Base-by-base conservation (phyloP, 2,888 invertebrate genomes). In the Agelastica alni region DNA sequence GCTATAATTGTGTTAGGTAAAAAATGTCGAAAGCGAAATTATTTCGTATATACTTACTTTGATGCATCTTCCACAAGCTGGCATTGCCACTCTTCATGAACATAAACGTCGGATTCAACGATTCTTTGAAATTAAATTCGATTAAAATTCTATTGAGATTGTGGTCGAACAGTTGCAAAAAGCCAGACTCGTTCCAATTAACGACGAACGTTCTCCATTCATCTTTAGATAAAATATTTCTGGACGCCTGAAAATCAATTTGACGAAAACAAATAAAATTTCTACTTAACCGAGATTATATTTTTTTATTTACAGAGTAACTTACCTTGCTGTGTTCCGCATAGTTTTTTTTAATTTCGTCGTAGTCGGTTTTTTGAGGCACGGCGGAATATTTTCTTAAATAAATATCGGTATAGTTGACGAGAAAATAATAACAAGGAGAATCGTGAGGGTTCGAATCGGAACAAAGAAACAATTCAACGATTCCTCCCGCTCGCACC, bases 61-160 rank as follows among this genome's bases (percentile, higher is more conserved):
- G 63, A 53, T 73, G 72, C n/a, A 74, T 63, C 64, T 74, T 75
- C 75, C 75, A 75, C 10, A 73, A 51, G 30, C 71, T 69, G 9
- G 60, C 62, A 53, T 65, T 54, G 22, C 57, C 47, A 49, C 73
- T 75, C 42, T 69, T 63, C 51, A 72, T 58, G 7, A 73, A 61
- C 45, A 75, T 62, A 61, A 70, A 74, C 17, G 63, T 59, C 1
- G 72, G 70, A 16, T 62, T 65, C 22, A 73, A 48, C 10, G 66
- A 64, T 41, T 66, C 59, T 4, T 58, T 52, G 52, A 68, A 70
- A 13, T 43, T 54, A 30, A 67, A 64, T 53, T 68, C 64, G 20
- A 75, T 62, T 9, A 71, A 51, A 4, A 60, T 66, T 52, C 66
- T 63, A 51, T 71, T 67, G 16, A 68, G 61, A 60, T 68, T 68